A percentile compares a stretch with the other conserved stretches of the same genome.
Conservation (phyloP, 2,797 vertebrate genomes). For the Botia almorhae region DNA sequence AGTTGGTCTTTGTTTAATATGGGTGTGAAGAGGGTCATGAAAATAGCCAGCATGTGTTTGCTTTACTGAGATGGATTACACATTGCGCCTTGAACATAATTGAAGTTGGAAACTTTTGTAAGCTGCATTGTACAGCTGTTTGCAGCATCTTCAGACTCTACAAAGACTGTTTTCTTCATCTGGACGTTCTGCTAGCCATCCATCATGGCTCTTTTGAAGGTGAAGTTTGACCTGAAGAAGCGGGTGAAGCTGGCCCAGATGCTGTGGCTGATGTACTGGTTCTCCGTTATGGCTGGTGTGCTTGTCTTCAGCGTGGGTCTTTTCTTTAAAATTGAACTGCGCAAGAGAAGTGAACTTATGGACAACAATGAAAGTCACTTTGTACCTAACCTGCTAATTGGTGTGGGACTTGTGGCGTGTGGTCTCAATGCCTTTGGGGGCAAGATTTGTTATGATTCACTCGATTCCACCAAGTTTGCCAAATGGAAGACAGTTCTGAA, state of each 20-base stretch:
- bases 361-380: slow-evolving; percentile 96
- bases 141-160: not conserved
- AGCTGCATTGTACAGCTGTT: slow-evolving; percentile 3
- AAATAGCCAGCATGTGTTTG: slow-evolving; percentile 61
- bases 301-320: slow-evolving; percentile 92
- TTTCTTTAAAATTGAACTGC: slow-evolving; percentile 95
- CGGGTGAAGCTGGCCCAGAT: slow-evolving; percentile 94
- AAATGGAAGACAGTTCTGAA: slow-evolving; percentile 92
- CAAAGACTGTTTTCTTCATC: slow-evolving; percentile 42
- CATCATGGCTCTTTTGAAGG: slow-evolving; percentile 90
- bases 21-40: slow-evolving; percentile 64
- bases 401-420: slow-evolving; percentile 86
- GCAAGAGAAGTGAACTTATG: slow-evolving; percentile 97
- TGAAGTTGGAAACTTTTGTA: slow-evolving; percentile 1
- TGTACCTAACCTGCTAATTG: slow-evolving; percentile 93
- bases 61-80: slow-evolving; percentile 75
- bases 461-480: slow-evolving; percentile 89
- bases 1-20: slow-evolving; percentile 62
- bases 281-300: slow-evolving; percentile 90
- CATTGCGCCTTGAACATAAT: slow-evolving; percentile 63
- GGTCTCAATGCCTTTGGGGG: slow-evolving; percentile 89
- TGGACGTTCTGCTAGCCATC: slow-evolving; percentile 51
- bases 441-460: slow-evolving; percentile 95
- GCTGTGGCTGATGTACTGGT: slow-evolving; percentile 98
- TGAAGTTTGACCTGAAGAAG: slow-evolving; percentile 94